phyloP scores from a whole-genome alignment of 2,797 vertebrate genomes.

The Molossus alvarezi region DNA sequence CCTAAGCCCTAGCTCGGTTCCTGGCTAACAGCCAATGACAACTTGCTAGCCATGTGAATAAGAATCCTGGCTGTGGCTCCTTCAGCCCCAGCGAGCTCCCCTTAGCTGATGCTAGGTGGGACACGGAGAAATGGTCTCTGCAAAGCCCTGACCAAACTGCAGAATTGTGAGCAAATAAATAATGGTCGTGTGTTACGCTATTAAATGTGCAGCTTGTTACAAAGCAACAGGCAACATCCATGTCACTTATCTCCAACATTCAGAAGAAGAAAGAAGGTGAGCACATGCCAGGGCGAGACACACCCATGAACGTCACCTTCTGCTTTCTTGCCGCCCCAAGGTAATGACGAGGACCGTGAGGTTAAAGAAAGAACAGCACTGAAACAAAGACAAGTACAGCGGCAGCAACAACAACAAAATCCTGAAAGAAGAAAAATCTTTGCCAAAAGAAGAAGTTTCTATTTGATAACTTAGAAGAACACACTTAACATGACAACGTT shows the following conservation, averaged over 20 bases:
- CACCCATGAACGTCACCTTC: neutral
- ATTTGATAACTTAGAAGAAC: constrained; percentile 86
- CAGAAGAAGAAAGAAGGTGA: neutral
- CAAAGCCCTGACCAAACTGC: neutral
- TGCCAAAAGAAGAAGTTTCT: constrained; percentile 62
- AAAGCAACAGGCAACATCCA: neutral
- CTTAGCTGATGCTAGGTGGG: neutral
- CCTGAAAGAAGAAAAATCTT: neutral
- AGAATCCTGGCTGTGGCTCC: neutral
- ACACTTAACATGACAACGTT: constrained; percentile 78
- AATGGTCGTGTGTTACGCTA: neutral
- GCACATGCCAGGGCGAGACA: accelerated
- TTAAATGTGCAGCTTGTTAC: neutral
- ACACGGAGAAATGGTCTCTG: neutral
- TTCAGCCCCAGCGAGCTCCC: neutral
- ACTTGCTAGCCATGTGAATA: neutral
- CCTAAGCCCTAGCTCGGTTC: neutral
- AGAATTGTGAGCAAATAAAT: neutral
- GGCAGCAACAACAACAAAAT: neutral
- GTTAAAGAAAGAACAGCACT: accelerated
- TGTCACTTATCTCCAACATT: neutral
- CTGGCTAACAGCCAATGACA: neutral
- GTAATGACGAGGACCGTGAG: neutral
- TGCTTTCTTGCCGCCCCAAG: neutral
- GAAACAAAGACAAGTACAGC: neutral